These are phyloP conservation scores for Psilanteris sp. DNA, from an alignment of 1,140 invertebrate genomes.

Conservation along the genomic window DNA sequence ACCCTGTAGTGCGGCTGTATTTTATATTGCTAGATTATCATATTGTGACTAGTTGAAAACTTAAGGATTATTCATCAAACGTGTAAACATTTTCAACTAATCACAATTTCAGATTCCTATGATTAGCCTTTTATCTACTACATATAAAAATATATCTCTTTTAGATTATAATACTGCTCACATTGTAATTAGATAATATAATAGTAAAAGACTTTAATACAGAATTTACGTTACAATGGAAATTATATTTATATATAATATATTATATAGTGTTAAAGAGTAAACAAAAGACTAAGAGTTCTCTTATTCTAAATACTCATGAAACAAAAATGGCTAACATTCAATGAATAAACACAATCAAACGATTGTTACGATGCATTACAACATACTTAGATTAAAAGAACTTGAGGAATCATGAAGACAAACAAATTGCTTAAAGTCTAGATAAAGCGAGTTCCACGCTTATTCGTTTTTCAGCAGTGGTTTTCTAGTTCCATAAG, in stretches of 20 bases:
- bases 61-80: constrained; percentile 4
- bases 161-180: constrained; percentile 58
- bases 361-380: constrained; percentile 13
- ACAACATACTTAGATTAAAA: constrained; percentile 37
- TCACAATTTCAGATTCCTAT: constrained; percentile 57
- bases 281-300: constrained; percentile 63
- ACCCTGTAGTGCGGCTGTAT: constrained; percentile 47
- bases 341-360: constrained; percentile 8
- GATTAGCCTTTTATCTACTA: constrained; percentile 59
- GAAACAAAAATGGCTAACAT: constrained; percentile 9
- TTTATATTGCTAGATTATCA: constrained; percentile 60
- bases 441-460: constrained; percentile 5
- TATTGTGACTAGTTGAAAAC: constrained; percentile 41
- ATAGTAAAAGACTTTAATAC: neutral
- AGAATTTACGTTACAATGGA: too few species aligned
- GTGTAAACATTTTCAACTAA: constrained; percentile 34
- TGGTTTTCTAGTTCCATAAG: constrained; percentile 71
- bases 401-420: constrained; percentile 60
- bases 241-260: too few species aligned
- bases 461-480: constrained; percentile 53
- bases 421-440: constrained; percentile 54
- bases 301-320: constrained; percentile 33
- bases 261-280: constrained; percentile 16
- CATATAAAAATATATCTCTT: constrained; percentile 48
- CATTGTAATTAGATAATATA: constrained; percentile 13